Percentiles rank a stretch among this genome's conserved stretches.
Evolutionary conservation across 92 coral and sea anemone genomes (phyloP).

Genomic region (Palythoa grandis): DNA sequence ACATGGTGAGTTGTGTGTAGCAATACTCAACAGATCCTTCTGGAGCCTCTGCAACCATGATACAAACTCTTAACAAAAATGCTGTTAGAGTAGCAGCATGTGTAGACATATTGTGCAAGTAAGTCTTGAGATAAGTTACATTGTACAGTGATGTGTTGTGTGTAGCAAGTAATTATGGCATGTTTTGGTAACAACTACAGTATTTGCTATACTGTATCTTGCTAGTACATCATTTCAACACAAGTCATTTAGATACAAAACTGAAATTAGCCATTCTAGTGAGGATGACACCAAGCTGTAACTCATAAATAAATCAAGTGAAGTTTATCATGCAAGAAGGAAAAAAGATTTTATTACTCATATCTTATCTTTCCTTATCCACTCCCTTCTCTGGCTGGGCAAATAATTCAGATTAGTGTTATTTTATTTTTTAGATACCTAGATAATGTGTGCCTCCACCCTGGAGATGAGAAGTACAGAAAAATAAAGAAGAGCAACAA

Average conservation of each 20-base stretch:
- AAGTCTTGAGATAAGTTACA: not conserved
- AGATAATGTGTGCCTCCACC: constrained; percentile 86
- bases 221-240: no score
- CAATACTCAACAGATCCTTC: constrained; percentile 47
- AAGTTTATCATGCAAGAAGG: no score
- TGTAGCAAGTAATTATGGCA: not conserved
- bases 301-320: no score
- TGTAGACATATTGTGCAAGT: constrained; percentile 35
- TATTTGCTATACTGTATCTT: no score
- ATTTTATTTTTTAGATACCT: constrained; percentile 64
- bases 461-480: constrained; percentile 87
- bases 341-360: no score
- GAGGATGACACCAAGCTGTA: no score
- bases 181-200: not conserved
- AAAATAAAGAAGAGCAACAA: constrained; percentile 84
- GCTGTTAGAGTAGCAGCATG: constrained; percentile 17
- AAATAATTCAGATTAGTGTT: not conserved
- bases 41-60: constrained; percentile 35
- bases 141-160: not conserved
- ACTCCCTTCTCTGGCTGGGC: not conserved
- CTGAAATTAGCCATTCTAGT: no score
- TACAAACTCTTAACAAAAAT: constrained; percentile 30
- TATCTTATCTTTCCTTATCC: no score
- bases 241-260: no score
- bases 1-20: no score